Base-by-base conservation (phyloP, 2,113 vertebrate genomes). In the Cynocephalus volans region DNA sequence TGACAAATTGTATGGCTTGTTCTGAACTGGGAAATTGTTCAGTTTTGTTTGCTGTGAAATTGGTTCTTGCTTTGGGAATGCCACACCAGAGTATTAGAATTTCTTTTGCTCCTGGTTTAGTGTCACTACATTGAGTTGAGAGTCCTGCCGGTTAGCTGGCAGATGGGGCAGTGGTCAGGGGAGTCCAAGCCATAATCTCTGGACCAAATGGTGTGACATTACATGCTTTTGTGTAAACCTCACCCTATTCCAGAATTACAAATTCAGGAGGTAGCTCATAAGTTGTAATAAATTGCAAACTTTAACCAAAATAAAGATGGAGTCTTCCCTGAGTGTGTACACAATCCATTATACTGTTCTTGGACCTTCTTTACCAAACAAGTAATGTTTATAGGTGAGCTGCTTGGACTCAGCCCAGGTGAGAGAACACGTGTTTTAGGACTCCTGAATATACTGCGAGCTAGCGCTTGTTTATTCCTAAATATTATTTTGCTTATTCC, bases 341-440 rank as follows among this genome's bases (percentile, higher is more conserved):
- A 41, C 41, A 41, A 4, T 79, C 56, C 3, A 1, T 56, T 86
- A 8, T 87, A 4, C 45, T 60, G 9, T 75, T 81, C 48, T 76
- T 54, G 41, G 15, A 69, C 21, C 45, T 91, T 62, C 26, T 94
- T 64, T 60, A 62, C 17, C 56, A 76, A 92, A 58, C 17, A 73
- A 95, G 65, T 50, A 26, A 7, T 41, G 24, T 85, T 95, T 85
- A 31, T 85, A 94, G 88, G 86, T 93, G 89, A 86, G 79, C 62
- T 64, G n/a, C 21, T 54, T 93, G 73, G 45, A 79, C 12, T 73
- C n/a, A 33, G 9, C 48, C 56, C 41, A 77, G 18, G 23, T 72
- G 33, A 81, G 52, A 36, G 36, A 87, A 88, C 9, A 60, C 2
- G 50, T 8, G 6, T 81, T 50, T 89, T n/a, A 65, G 83, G 36